Evolutionary conservation across 2,888 invertebrate genomes (phyloP).

Genomic region (Agrenia bidenticulata): DNA sequence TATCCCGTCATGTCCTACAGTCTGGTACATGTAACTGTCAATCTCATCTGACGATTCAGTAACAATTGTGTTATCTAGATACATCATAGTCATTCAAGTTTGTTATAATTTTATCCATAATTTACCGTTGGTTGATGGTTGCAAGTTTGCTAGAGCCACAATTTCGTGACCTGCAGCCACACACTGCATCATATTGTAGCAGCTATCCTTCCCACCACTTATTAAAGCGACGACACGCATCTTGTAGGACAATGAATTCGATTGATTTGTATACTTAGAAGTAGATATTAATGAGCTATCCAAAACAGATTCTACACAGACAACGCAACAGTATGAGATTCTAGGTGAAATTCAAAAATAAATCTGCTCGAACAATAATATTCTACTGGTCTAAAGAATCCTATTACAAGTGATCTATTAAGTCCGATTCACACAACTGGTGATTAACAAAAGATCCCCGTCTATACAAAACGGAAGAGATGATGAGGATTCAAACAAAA

Average conservation of each 20-base stretch:
- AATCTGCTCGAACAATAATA: no score
- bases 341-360: no score
- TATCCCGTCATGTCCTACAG: constrained; percentile 94
- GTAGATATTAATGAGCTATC: no score
- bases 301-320: no score
- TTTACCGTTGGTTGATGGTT: constrained; percentile 78
- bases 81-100: constrained; percentile 12
- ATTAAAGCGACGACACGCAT: constrained; percentile 87
- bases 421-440: constrained; percentile 3
- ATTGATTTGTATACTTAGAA: no score
- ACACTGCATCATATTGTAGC: constrained; percentile 98
- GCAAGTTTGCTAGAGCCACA: constrained; percentile 92
- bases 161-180: constrained; percentile 87
- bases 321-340: no score
- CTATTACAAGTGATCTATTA: neutral
- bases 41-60: constrained; percentile 69
- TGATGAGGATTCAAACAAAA: constrained; percentile 6
- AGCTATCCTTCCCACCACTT: constrained; percentile 99
- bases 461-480: constrained; percentile 15
- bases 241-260: no score
- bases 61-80: neutral
- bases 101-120: constrained; percentile 11
- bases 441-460: constrained; percentile 16
- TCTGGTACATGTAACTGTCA: constrained; percentile 99
- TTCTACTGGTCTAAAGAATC: no score